Percentiles rank a stretch among this genome's conserved stretches.
Conservation (phyloP, 1,140 invertebrate species). For the Plodia interpunctella region DNA sequence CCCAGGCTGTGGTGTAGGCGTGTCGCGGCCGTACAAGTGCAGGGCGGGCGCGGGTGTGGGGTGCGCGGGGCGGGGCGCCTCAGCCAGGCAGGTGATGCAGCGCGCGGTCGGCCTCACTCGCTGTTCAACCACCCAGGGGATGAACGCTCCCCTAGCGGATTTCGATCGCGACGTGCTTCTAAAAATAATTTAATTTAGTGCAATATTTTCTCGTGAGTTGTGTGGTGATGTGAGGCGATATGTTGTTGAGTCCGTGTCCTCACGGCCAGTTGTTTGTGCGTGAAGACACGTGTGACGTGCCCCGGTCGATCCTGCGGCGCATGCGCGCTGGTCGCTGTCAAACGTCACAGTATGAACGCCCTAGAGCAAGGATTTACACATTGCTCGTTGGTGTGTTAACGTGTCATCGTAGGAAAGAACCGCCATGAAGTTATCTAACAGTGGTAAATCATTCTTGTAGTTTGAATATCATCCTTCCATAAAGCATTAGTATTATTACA, state of each 20-base stretch:
- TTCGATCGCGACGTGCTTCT: neutral
- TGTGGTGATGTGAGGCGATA: conserved; percentile 21
- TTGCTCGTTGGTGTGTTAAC: neutral
- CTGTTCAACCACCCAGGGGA: conserved; percentile 27
- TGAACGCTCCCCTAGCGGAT: neutral
- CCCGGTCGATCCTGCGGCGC: conserved; percentile 62
- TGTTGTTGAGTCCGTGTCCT: conserved; percentile 31
- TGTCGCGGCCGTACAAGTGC: conserved; percentile 68
- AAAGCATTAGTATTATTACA: too few species aligned
- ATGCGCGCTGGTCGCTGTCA: conserved; percentile 37
- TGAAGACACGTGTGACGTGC: conserved; percentile 52
- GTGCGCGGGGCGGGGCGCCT: conserved; percentile 8
- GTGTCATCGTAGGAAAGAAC: neutral
- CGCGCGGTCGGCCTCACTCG: conserved; percentile 37
- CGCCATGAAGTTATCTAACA: conserved; percentile 8
- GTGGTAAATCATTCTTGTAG: neutral
- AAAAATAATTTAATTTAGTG: neutral
- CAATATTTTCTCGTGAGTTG: conserved; percentile 6
- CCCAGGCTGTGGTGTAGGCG: conserved; percentile 37
- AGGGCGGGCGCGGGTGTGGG: conserved; percentile 29
- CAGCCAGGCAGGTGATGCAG: conserved; percentile 53
- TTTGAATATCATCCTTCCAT: too few species aligned
- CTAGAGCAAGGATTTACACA: neutral
- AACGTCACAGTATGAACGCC: conserved; percentile 34
- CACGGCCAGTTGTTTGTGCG: conserved; percentile 46